phyloP scores from a whole-genome alignment of 2,888 invertebrate genomes.

The Ametastegia equiseti region DNA sequence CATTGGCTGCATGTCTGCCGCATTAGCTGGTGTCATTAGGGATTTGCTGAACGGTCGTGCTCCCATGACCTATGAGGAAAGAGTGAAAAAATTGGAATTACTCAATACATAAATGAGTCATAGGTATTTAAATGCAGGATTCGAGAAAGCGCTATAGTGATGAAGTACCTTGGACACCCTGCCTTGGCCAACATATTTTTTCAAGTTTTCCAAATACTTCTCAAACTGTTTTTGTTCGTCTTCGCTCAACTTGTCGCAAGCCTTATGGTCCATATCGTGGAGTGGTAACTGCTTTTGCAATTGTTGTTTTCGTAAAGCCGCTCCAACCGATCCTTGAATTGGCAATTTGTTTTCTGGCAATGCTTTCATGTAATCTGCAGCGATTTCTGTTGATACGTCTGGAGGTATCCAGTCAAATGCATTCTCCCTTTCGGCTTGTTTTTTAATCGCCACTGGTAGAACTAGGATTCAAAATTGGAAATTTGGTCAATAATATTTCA shows the following conservation, averaged over 20 bases:
- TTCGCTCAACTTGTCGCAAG: conserved; percentile 79
- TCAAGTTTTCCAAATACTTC: conserved; percentile 80
- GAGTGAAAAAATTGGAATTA: not conserved
- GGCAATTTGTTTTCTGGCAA: conserved; percentile 81
- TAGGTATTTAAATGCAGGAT: not conserved
- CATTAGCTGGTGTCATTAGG: conserved; percentile 67
- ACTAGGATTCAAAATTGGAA: conserved; percentile 73
- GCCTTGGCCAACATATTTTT: conserved; percentile 86
- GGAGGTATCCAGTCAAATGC: conserved; percentile 89
- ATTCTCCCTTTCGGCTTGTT: conserved; percentile 80
- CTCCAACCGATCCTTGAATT: conserved; percentile 89
- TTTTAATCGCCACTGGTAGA: conserved; percentile 79
- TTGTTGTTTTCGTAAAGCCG: conserved; percentile 86
- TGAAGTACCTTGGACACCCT: conserved; percentile 82
- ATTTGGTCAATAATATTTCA: not conserved
- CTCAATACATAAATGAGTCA: conserved; percentile 11
- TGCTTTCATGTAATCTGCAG: conserved; percentile 80
- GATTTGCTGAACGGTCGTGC: conserved; percentile 66
- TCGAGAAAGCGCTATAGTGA: conserved; percentile 72
- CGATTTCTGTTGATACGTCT: conserved; percentile 81
- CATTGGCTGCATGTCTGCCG: conserved; percentile 66
- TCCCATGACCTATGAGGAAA: conserved; percentile 62
- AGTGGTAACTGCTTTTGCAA: conserved; percentile 91
- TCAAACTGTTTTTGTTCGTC: conserved; percentile 76
- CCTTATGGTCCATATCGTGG: conserved; percentile 86